A percentile compares a stretch with the other conserved stretches of the same genome.
Evolutionary conservation across 2,113 vertebrate genomes (phyloP).

Genomic region (Tupaia chinensis): DNA sequence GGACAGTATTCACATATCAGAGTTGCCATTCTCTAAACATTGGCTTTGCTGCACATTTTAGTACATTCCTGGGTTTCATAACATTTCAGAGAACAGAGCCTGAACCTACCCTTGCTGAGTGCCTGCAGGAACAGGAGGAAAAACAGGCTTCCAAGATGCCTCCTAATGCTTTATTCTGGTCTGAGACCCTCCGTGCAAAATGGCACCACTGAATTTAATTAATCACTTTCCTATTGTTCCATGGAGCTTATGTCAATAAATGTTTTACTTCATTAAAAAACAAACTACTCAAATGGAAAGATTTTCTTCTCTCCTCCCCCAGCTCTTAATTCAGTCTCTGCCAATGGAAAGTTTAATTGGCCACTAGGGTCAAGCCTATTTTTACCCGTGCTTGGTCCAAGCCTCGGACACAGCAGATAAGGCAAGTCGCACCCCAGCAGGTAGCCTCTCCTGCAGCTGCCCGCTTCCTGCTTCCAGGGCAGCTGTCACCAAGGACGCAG

Average conservation of each 20-base stretch:
- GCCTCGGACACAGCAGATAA: background rate
- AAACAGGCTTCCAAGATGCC: background rate
- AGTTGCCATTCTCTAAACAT: background rate
- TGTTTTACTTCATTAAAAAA: constrained; percentile 66
- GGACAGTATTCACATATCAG: background rate
- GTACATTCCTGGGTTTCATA: background rate
- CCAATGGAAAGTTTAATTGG: constrained; percentile 70
- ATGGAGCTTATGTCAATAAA: background rate
- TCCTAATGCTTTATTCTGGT: background rate
- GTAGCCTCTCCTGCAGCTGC: background rate
- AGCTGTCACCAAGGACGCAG: fast-evolving
- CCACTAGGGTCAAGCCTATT: constrained; percentile 57
- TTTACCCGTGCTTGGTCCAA: constrained; percentile 2
- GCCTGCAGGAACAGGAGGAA: background rate
- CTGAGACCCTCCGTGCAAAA: background rate
- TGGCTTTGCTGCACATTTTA: background rate
- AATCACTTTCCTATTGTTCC: constrained; percentile 10
- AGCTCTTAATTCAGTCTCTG: constrained; percentile 56
- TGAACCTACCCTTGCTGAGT: background rate
- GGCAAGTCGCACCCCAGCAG: background rate
- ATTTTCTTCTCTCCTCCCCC: background rate
- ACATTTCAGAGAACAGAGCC: background rate
- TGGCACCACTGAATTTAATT: background rate
- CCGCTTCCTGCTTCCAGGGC: background rate
- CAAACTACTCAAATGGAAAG: constrained; percentile 63